Conservation (phyloP, 1,140 invertebrate species). For the Scaptomyza montana region DNA sequence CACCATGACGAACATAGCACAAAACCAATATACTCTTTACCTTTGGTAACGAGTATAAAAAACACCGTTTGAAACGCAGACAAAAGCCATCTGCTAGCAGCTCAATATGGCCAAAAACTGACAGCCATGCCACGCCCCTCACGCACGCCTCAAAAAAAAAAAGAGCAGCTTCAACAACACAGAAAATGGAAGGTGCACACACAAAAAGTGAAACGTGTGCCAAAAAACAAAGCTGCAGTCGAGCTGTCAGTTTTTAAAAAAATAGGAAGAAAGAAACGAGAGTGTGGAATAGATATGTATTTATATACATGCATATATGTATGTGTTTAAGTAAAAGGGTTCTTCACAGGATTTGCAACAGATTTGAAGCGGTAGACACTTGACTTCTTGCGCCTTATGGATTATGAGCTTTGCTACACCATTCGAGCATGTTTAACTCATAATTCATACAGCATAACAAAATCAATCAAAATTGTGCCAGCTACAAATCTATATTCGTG, state of each 20-base stretch:
- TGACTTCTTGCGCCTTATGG: slow-evolving; percentile 53
- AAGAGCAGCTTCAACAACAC: slow-evolving; percentile 8
- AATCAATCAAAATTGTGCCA: slow-evolving; percentile 65
- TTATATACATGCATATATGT: too few species aligned
- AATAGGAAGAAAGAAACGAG: not conserved
- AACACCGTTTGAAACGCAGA: slow-evolving; percentile 49
- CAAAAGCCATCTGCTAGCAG: slow-evolving; percentile 73
- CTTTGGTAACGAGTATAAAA: too few species aligned
- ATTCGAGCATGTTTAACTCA: slow-evolving; percentile 48
- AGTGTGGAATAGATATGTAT: not conserved
- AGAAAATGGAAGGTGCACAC: slow-evolving; percentile 51
- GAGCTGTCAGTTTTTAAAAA: slow-evolving; percentile 52
- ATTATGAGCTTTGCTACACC: slow-evolving; percentile 52
- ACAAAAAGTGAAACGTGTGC: slow-evolving; percentile 66
- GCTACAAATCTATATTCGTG: slow-evolving; percentile 55
- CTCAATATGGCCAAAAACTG: slow-evolving; percentile 64
- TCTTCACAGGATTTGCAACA: slow-evolving; percentile 4
- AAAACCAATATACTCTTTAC: too few species aligned
- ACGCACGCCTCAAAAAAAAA: not conserved
- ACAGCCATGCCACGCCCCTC: slow-evolving; percentile 56
- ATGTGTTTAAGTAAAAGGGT: slow-evolving; percentile 5
- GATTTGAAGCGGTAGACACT: slow-evolving; percentile 28
- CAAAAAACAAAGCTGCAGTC: slow-evolving; percentile 47
- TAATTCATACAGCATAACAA: slow-evolving; percentile 55
- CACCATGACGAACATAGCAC: too few species aligned